Evolutionary conservation across 1,140 invertebrate species (phyloP), one percentile per base, ranked within the genome.

Genomic region (Zaprionus davidi): DNA sequence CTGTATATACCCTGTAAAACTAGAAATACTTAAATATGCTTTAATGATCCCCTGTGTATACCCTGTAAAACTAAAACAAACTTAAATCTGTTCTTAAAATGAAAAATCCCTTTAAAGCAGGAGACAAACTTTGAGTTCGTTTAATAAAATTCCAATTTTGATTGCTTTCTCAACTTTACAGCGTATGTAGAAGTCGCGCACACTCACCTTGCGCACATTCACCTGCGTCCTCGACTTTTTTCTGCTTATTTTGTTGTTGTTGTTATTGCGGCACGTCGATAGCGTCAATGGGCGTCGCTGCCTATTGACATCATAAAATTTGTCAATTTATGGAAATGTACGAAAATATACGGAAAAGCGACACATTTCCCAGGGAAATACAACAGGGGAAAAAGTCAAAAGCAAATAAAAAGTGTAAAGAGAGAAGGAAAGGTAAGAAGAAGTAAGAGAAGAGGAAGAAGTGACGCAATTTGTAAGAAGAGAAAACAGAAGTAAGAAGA

Each of bases 291-390:
- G 66, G 34, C 49, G 68, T 6, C 56, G 53, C 46, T 49, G 74
- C 77, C 77, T 72, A 77, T 72, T 79, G 74, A 64, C 74, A 71
- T 77, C 74, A 76, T 79, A 76, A 79, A 79, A 79, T 79, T 77
- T 79, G 77, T 79, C 77, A 79, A 72, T 79, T 79, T 79, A 79
- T 79, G 77, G 68, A 77, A 79, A 79, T 79, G 64, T 68, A 59
- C 53, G 60, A 59, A 79, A 79, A 67, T 49, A 49, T 36, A 60
- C 53, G 31, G 31, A 46, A 46, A 46, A 46, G 41, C 41, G 38
- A 55, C 73, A 72, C 65, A 79, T 63, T 70, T 51, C 59, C 20
- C 38, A 36, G 20, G 26, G 41, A 53, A 70, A 75, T 62, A 70
- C 46, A 24, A 51, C 56, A 44, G 13, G 28, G 28, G 5, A 57